phyloP scores from a whole-genome alignment of 1,140 invertebrate genomes.

The Ceratoteleas bidentatus region DNA sequence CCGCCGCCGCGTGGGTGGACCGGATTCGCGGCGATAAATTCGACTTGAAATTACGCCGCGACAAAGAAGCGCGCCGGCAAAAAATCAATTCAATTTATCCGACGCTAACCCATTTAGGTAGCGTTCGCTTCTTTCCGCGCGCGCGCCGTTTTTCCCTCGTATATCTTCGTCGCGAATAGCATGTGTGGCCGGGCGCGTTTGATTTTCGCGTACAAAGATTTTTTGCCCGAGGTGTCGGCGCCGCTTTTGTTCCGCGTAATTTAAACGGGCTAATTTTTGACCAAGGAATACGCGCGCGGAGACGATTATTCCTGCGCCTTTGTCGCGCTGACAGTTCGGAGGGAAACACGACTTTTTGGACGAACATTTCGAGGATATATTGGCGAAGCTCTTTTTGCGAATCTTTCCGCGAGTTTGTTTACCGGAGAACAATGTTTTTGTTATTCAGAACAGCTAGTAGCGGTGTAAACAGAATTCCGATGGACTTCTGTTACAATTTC shows the following conservation, averaged over 20 bases:
- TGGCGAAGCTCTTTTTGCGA: too few species aligned
- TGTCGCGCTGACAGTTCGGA: too few species aligned
- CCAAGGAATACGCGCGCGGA: too few species aligned
- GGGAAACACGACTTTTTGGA: too few species aligned
- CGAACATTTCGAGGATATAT: too few species aligned
- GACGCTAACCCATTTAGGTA: slow-evolving; percentile 34
- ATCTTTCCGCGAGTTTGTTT: too few species aligned
- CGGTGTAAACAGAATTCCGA: too few species aligned
- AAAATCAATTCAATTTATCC: slow-evolving; percentile 59
- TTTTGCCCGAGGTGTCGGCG: slow-evolving; percentile 5
- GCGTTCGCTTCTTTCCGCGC: not conserved
- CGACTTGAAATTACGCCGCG: slow-evolving; percentile 53
- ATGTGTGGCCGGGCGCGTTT: slow-evolving; percentile 16
- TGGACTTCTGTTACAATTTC: too few species aligned
- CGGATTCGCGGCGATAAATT: slow-evolving; percentile 55
- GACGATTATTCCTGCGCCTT: not conserved
- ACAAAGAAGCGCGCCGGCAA: slow-evolving; percentile 49
- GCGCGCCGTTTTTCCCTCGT: slow-evolving; percentile 2
- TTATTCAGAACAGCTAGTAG: too few species aligned
- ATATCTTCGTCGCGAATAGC: slow-evolving; percentile 16
- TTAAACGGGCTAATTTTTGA: slow-evolving; percentile 18
- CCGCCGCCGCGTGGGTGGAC: slow-evolving; percentile 25
- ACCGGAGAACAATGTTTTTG: too few species aligned
- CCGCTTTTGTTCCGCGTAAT: slow-evolving; percentile 29
- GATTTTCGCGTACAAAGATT: slow-evolving; percentile 43